Base-by-base conservation (phyloP, 2,888 invertebrate species). In the Panorpa germanica region DNA sequence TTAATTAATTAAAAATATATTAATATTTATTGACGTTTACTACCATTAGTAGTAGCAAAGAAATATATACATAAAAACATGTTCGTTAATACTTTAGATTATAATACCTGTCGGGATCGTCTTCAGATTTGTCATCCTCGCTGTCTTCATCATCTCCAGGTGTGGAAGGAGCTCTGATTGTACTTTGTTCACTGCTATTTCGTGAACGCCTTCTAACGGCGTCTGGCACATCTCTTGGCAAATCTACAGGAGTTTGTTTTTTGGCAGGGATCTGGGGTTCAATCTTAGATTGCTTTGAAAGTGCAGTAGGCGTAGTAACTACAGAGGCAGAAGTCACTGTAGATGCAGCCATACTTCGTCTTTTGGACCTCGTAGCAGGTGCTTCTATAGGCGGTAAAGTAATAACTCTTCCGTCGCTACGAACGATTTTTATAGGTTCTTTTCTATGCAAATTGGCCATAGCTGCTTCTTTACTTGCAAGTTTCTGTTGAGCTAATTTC, bases 321-420 rank as follows among this genome's bases (percentile, higher is more conserved):
- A 28, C 9, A 5, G 20, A 22, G 7, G 29, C 13, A 28, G 27
- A 20, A 29, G 19, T 23, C 32, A 22, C 7, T 29, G 35, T 7
- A 24, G 19, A 10, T 29, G 25, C 6, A 20, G 41, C 41, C 37
- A 65, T 63, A 34, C 57, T 68, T 37, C 68, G 63, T 9, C 68
- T 56, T 45, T 76, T 73, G 12, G 80, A 75, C 23, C 81, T 59
- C 1, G 82, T 82, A 2, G 81, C 74, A 6, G 82, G 82, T 13
- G 81, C 73, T 51, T 81, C 82, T 31, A 81, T 78, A 0, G 81
- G 81, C 9, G 82, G 82, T 36, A 82, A 53, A 1, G 74, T 75
- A 29, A 81, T 74, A 21, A 81, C 64, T 18, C 78, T 61, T 2
- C 80, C 80, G 46, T 78, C 76, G 12, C 70, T 63, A 12, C 78